Evolutionary conservation across 1,140 invertebrate species (phyloP).

Genomic region (Lepidurus couesii): DNA sequence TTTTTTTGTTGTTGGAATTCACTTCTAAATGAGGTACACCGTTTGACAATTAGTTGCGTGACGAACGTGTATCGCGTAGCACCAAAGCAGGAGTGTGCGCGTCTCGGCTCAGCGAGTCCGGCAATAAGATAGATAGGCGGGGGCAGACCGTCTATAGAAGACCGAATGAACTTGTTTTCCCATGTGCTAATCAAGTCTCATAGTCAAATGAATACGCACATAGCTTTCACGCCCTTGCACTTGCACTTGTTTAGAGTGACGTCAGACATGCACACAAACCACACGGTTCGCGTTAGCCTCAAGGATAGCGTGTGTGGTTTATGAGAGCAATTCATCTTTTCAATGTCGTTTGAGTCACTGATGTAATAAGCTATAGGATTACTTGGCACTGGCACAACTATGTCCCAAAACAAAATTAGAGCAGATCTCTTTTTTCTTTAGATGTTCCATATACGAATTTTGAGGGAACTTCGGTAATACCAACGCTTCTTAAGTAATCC

Average conservation of each 20-base stretch:
- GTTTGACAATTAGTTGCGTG: neutral
- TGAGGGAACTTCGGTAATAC: too few species aligned
- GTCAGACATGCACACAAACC: neutral
- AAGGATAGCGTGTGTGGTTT: neutral
- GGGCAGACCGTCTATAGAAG: neutral
- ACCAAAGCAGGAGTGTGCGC: neutral
- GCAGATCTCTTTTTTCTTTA: neutral
- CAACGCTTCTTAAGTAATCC: neutral
- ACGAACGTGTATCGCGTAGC: neutral
- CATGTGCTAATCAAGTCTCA: neutral
- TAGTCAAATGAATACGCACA: slow-evolving; percentile 4
- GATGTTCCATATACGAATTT: neutral
- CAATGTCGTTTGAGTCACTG: neutral
- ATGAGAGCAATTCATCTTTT: neutral
- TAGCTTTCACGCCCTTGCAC: neutral
- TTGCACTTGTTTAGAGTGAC: neutral
- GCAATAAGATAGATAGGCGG: neutral
- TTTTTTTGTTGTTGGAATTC: neutral
- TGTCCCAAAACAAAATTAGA: neutral
- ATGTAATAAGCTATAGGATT: neutral
- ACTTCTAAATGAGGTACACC: neutral
- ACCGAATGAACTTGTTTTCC: neutral
- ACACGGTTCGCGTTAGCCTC: slow-evolving; percentile 1
- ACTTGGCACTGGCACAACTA: neutral
- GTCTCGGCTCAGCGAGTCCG: neutral